Evolutionary conservation across 53 echinoderm and acorn worm species (phyloP), one percentile per base, ranked within the genome.

Genomic region (Henricia sp.): DNA sequence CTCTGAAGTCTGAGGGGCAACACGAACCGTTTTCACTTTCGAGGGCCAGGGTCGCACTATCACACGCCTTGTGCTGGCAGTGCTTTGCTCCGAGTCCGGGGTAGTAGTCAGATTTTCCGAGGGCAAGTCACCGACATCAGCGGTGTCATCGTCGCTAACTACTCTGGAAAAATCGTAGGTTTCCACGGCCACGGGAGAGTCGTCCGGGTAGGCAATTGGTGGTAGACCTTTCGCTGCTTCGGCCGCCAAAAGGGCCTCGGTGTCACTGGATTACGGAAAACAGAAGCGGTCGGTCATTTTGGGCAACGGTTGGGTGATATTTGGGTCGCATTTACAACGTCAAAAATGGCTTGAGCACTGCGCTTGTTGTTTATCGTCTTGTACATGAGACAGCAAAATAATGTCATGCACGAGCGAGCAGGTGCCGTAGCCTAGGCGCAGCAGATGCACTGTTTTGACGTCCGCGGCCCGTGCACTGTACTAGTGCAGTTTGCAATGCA

Each of bases 61-160:
- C 2, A 84, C 69, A 19, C 60, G 57, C 26, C 58, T 76, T 2
- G 58, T 55, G 57, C 84, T 89, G 5, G 68, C 84, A 41, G 51
- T 43, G 51, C 77, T 84, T 26, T 23, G 28, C 41, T 41, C 55
- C 29, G 83, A 75, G 3, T 20, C 50, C 26, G 28, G 25, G 20
- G 24, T 37, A 6, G 57, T 29, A 38, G 23, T 55, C 38, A 3
- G n/a, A 23, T 36, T 37, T 11, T 2, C 14, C 3, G 40, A 37
- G n/a, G 55, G 67, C 24, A 20, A 38, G 5, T 43, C 41, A 26
- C 37, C 19, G 8, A 41, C 3, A n/a, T n/a, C n/a, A n/a, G n/a
- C n/a, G 6, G 19, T 28, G 44, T 50, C 64, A 1, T 9, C 35
- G 40, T 17, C 56, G 58, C 59, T 29, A 6, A 16, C 77, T 41